These are phyloP conservation scores for Heteromurus nitidus DNA, from an alignment of 2,888 invertebrate genomes.

Conservation along the genomic window DNA sequence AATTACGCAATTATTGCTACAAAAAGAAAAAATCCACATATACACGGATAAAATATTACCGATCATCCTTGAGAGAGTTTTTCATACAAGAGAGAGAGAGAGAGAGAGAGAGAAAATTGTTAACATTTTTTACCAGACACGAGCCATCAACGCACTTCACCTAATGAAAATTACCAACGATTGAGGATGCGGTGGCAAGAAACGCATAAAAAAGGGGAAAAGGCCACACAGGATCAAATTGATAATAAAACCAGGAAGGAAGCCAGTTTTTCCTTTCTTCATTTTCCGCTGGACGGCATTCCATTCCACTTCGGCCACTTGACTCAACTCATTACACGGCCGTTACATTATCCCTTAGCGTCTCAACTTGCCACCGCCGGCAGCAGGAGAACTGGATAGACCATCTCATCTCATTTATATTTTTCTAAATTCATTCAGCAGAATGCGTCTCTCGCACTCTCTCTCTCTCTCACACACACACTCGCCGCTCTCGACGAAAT, in stretches of 20 bases:
- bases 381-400: constrained; percentile 9
- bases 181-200: constrained; percentile 13
- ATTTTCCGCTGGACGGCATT: constrained; percentile 32
- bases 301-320: constrained; percentile 37
- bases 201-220: constrained; percentile 5
- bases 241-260: constrained; percentile 36
- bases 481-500: constrained; percentile 41
- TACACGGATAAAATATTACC: not conserved
- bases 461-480: too few species aligned
- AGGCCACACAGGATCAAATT: constrained; percentile 42
- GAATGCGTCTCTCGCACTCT: constrained; percentile 3
- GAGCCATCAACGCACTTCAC: constrained; percentile 49
- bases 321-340: constrained; percentile 39
- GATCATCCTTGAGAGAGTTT: not conserved
- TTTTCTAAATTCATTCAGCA: constrained; percentile 25
- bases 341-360: constrained; percentile 14
- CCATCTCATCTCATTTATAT: constrained; percentile 35
- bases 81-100: not conserved
- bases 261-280: constrained; percentile 18
- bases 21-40: constrained; percentile 42
- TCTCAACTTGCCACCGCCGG: constrained; percentile 12
- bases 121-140: constrained; percentile 28
- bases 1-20: constrained; percentile 13
- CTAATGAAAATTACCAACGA: constrained; percentile 45
- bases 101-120: constrained; percentile 17